Evolutionary conservation across 2,797 vertebrate genomes (phyloP).

Genomic region (Gobio occitaniae): DNA sequence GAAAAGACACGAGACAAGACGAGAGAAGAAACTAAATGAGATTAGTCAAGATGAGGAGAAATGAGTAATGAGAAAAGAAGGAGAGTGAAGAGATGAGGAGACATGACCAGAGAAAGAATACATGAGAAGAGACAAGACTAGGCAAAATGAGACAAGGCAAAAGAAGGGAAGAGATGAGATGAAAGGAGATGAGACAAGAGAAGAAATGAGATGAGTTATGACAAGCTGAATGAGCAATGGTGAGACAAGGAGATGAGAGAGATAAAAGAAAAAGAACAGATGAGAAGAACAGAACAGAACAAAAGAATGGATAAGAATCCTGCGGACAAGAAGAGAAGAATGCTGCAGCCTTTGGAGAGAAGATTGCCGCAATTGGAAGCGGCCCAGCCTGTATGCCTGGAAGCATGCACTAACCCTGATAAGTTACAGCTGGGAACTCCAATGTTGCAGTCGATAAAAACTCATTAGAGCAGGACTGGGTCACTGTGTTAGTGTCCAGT

Average conservation of each 20-base stretch:
- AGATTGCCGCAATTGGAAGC: slow-evolving; percentile 29
- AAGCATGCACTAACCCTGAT: slow-evolving; percentile 79
- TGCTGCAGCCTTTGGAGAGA: slow-evolving; percentile 13
- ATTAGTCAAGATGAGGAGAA: neutral
- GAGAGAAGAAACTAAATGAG: neutral
- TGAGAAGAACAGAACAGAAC: slow-evolving; percentile 4
- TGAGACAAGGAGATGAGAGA: neutral
- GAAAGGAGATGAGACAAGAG: neutral
- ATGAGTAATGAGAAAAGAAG: too few species aligned
- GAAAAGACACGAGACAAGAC: neutral
- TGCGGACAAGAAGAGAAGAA: neutral
- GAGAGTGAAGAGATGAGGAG: neutral
- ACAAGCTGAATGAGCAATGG: neutral
- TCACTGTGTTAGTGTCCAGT: slow-evolving; percentile 69
- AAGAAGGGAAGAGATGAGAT: neutral
- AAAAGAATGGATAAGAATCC: neutral
- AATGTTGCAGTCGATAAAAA: slow-evolving; percentile 84
- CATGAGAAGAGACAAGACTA: too few species aligned
- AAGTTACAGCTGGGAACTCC: slow-evolving; percentile 80
- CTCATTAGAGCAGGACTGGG: slow-evolving; percentile 82
- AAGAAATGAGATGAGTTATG: neutral
- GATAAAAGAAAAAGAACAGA: neutral
- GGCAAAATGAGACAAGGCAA: neutral
- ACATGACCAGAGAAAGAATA: neutral
- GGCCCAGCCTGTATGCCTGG: slow-evolving; percentile 55